Evolutionary conservation across 37 sponge, comb jelly and placozoan genomes (phyloP).

Genomic region (Hormiphora californensis): DNA sequence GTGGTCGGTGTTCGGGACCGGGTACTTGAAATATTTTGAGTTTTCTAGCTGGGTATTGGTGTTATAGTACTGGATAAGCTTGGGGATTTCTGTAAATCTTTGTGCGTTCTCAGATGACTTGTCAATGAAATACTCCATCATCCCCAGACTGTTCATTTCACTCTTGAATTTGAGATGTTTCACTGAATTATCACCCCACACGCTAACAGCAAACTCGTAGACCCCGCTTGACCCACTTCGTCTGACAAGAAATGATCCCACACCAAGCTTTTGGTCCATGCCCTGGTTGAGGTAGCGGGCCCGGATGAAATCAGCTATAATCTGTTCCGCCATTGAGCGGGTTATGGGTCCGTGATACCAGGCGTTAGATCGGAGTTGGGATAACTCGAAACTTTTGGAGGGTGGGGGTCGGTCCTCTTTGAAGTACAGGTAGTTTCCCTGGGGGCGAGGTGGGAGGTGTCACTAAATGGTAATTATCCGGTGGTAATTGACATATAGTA

Average conservation of each 20-base stretch:
- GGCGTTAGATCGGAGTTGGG: not conserved
- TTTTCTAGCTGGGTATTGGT: not conserved
- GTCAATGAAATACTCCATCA: no score
- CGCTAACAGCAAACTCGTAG: not conserved
- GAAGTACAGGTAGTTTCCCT: constrained; percentile 1
- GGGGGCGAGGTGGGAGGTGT: not conserved
- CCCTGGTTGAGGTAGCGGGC: not conserved
- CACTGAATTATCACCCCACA: constrained; percentile 1
- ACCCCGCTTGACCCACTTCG: not conserved
- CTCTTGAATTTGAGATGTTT: constrained; percentile 32
- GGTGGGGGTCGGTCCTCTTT: not conserved
- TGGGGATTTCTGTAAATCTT: not conserved
- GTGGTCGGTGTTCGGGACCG: constrained; percentile 6
- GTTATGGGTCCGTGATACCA: not conserved
- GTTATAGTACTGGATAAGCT: not conserved
- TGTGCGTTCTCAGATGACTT: not conserved
- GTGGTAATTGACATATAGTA: no score
- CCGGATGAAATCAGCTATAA: not conserved
- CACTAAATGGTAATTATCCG: not conserved
- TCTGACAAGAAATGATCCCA: constrained; percentile 7
- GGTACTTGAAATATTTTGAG: constrained; percentile 24
- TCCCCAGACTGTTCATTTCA: not conserved
- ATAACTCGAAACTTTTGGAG: not conserved
- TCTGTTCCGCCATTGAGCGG: not conserved
- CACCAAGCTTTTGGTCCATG: not conserved